These are phyloP conservation scores for Emydura subglobosa DNA, from an alignment of 2,113 vertebrate genomes.

Conservation along the genomic window DNA sequence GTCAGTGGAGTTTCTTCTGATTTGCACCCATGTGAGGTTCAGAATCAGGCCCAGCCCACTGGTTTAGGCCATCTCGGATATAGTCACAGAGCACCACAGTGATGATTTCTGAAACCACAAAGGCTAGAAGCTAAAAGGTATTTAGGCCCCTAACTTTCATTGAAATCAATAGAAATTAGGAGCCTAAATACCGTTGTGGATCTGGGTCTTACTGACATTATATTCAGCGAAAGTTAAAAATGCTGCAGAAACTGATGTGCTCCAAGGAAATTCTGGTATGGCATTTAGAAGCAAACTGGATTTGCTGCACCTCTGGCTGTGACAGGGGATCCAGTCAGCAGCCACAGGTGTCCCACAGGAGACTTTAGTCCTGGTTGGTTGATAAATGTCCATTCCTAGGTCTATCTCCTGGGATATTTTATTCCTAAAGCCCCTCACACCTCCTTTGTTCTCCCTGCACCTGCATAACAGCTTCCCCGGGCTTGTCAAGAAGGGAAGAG, in stretches of 20 bases:
- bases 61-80: background rate
- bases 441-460: background rate
- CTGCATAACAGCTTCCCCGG: background rate
- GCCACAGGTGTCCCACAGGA: background rate
- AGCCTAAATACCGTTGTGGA: background rate
- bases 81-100: background rate
- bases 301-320: background rate
- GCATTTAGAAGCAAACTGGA: background rate
- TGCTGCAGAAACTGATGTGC: background rate
- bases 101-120: background rate
- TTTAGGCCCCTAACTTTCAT: background rate
- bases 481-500: background rate
- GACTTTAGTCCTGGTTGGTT: background rate
- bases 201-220: slow-evolving; percentile 19
- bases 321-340: background rate
- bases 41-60: background rate
- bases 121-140: background rate
- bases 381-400: background rate
- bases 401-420: accelerated
- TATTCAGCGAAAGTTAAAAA: slow-evolving; percentile 31
- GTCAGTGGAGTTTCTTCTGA: background rate
- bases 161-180: background rate
- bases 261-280: background rate
- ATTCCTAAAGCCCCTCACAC: background rate
- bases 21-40: background rate